phyloP scores from a whole-genome alignment of 30 jellyfish, hydroid and myxozoan species.

The Aurelia sp. region DNA sequence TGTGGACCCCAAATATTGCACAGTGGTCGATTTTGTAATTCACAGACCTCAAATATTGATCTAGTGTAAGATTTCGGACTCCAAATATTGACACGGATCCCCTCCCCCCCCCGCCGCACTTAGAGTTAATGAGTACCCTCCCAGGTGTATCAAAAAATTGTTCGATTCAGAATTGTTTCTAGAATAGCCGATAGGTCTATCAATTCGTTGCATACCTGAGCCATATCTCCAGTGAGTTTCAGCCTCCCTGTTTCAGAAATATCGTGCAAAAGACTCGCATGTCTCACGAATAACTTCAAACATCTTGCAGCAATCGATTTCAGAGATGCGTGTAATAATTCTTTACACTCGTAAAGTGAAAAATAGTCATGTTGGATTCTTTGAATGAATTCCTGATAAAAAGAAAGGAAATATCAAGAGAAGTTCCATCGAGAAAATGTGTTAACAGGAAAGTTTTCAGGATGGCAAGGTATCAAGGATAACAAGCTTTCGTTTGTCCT shows the following conservation, averaged over 20 bases:
- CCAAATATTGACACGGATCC: no score
- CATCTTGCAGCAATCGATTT: slow-evolving; percentile 84
- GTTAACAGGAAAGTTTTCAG: not conserved
- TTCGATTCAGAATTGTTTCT: no score
- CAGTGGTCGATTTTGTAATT: no score
- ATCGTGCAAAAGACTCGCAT: slow-evolving; percentile 79
- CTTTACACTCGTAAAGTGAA: slow-evolving; percentile 82
- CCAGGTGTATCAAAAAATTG: no score
- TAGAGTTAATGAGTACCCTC: no score
- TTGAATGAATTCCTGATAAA: slow-evolving; percentile 72
- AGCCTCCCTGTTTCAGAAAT: slow-evolving; percentile 89
- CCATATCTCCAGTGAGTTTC: slow-evolving; percentile 94
- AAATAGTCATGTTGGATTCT: slow-evolving; percentile 82
- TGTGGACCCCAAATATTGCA: no score
- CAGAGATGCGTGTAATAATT: slow-evolving; percentile 46
- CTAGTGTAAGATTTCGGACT: no score
- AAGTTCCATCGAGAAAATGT: not conserved
- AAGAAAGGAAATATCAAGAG: not conserved
- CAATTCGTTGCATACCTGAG: slow-evolving; percentile 51
- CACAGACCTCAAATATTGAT: no score
- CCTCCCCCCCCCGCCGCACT: no score
- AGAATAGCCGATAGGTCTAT: no score
- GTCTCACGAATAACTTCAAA: slow-evolving; percentile 81
- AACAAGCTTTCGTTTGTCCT: no score
- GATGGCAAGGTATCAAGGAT: no score